Evolutionary conservation across 2,888 invertebrate genomes (phyloP).

Genomic region (Luperina nickerlii): DNA sequence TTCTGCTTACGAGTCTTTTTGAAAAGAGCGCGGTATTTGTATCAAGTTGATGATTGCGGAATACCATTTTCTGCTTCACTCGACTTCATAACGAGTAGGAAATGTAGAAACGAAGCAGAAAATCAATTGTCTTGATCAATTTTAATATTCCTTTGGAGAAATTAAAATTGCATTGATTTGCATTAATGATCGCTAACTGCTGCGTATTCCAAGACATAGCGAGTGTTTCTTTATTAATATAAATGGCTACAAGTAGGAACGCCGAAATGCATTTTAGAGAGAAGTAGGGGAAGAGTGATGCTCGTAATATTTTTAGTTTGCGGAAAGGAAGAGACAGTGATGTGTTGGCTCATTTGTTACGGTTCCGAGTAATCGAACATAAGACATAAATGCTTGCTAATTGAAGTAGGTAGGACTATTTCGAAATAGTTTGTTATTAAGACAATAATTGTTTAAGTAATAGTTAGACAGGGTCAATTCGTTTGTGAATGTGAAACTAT

Average conservation of each 20-base stretch:
- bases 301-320: slow-evolving; percentile 63
- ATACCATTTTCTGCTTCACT: slow-evolving; percentile 29
- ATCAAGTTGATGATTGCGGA: slow-evolving; percentile 37
- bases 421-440: slow-evolving; percentile 5
- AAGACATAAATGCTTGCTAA: slow-evolving; percentile 50
- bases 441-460: neutral
- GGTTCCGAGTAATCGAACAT: slow-evolving; percentile 51
- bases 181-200: slow-evolving; percentile 29
- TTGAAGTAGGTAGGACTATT: slow-evolving; percentile 42
- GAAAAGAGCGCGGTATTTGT: slow-evolving; percentile 30
- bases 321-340: slow-evolving; percentile 60
- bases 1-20: slow-evolving; percentile 38
- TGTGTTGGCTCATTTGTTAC: slow-evolving; percentile 56
- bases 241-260: slow-evolving; percentile 44
- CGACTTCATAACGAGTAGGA: slow-evolving; percentile 13
- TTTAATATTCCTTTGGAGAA: slow-evolving; percentile 36
- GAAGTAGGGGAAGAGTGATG: slow-evolving; percentile 56
- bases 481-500: neutral
- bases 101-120: slow-evolving; percentile 29
- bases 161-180: slow-evolving; percentile 49
- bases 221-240: slow-evolving; percentile 39
- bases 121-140: slow-evolving; percentile 47
- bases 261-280: slow-evolving; percentile 55
- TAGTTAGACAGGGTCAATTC: neutral
- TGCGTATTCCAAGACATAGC: neutral